Evolutionary conservation across 2,888 invertebrate species (phyloP), one percentile per base, ranked within the genome.

Genomic region (Drosophila niveifrons): DNA sequence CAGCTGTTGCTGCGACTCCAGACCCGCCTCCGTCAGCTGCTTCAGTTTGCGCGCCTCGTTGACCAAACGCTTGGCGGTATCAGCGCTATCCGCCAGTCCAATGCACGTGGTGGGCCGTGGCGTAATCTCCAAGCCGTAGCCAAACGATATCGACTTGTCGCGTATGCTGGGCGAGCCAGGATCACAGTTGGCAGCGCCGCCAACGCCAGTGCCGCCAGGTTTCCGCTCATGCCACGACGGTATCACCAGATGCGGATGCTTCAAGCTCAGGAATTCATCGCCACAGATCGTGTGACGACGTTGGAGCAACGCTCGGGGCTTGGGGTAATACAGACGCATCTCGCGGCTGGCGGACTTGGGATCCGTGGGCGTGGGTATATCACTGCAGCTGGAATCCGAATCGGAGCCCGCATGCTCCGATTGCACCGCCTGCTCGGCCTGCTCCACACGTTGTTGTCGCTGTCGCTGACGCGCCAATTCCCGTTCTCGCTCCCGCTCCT

Each of bases 241-340:
- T 57, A 92, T 92, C 65, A 90, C 90, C 44, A 89, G 65, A 76
- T 90, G 89, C 36, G 91, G 91, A 72, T 90, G 89, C 48, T 90
- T 89, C 57, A 90, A 88, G 34, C 89, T 86, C 51, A 90, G 89
- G 82, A 95, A 95, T 93, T 96, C 95, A 87, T 96, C 95, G 13
- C 98, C 97, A 82, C 97, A 96, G 76, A 98, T 96, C 1, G 98
- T 97, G 81, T 98, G 97, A 15, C 98, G 94, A 10, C 98, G 94
- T 90, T 96, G 96, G 39, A 96, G 94, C 75, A 95, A 94, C 17
- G 95, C 94, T 65, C 96, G 94, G 8, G 97, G 97, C 91, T 96
- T 96, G 2, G 96, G 94, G 53, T 96, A 95, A 90, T 96, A 96
- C 89, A 97, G 92, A 39, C 96, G 90, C 46, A 90, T 90, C 66